phyloP scores from a whole-genome alignment of 2,888 invertebrate genomes.

The Hyposoter dolosus region DNA sequence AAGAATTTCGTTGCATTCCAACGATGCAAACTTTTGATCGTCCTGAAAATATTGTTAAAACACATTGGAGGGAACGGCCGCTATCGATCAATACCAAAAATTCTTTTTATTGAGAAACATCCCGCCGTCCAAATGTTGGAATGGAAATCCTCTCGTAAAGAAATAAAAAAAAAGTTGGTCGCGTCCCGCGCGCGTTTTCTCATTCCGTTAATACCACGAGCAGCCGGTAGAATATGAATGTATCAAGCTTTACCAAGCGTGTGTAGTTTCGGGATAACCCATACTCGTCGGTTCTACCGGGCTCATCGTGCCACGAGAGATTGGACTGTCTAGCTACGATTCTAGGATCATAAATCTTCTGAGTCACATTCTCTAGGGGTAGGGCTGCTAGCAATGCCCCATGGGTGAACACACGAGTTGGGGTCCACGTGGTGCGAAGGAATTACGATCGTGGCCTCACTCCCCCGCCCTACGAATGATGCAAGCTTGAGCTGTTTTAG shows the following conservation, averaged over 20 bases:
- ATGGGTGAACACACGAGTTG: conserved; percentile 72
- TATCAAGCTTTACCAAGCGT: conserved; percentile 42
- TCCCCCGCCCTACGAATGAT: conserved; percentile 37
- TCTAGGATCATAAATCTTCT: conserved; percentile 81
- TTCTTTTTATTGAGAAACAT: background rate
- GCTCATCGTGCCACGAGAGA: conserved; percentile 70
- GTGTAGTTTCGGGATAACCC: conserved; percentile 52
- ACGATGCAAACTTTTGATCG: background rate
- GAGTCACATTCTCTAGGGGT: conserved; percentile 79
- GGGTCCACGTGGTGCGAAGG: conserved; percentile 80
- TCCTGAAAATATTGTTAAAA: background rate
- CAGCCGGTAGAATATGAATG: conserved; percentile 38
- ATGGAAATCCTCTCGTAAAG: conserved; percentile 34
- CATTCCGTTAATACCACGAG: conserved; percentile 50
- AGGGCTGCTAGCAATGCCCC: conserved; percentile 69
- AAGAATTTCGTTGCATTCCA: background rate
- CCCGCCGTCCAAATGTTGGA: background rate
- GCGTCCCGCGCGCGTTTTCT: conserved; percentile 37
- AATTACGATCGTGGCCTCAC: conserved; percentile 77
- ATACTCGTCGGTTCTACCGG: conserved; percentile 32
- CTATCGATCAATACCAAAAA: background rate
- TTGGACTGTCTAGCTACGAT: conserved; percentile 74
- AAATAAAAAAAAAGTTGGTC: conserved; percentile 28
- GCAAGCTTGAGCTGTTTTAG: conserved; percentile 46
- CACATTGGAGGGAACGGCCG: background rate